A percentile compares a stretch with the other conserved stretches of the same genome.
Conservation (phyloP, 1,140 invertebrate genomes). For the Ericerus pela region DNA sequence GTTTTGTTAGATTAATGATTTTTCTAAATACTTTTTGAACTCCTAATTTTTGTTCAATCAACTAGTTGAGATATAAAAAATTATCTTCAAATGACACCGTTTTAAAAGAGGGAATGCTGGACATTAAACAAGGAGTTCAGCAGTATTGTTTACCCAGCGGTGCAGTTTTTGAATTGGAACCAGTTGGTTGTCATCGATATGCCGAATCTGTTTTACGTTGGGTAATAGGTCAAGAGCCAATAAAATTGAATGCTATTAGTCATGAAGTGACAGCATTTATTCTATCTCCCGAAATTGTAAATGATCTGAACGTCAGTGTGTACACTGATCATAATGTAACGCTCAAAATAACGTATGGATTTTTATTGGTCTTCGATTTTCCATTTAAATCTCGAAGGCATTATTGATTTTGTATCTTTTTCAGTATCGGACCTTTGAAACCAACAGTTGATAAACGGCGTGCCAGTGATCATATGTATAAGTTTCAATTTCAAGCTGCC, state of each 20-base stretch:
- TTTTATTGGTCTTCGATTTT: background rate
- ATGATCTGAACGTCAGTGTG: constrained; percentile 28
- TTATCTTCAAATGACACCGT: constrained; percentile 11
- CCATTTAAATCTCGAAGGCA: background rate
- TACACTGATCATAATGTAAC: constrained; percentile 18
- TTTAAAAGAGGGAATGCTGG: constrained; percentile 23
- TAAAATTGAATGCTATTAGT: constrained; percentile 29
- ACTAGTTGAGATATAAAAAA: constrained; percentile 13
- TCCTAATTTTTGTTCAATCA: no score
- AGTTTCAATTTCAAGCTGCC: constrained; percentile 36
- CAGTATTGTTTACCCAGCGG: constrained; percentile 48
- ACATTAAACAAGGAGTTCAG: constrained; percentile 36
- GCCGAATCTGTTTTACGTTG: constrained; percentile 34
- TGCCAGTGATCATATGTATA: constrained; percentile 22
- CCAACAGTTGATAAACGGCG: constrained; percentile 5
- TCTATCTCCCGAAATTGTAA: constrained; percentile 24
- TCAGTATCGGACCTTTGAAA: constrained; percentile 31
- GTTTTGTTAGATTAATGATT: no score
- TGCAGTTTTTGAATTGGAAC: constrained; percentile 57
- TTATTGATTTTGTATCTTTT: constrained; percentile 15
- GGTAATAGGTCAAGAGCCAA: constrained; percentile 38
- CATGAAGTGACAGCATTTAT: constrained; percentile 28
- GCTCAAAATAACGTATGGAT: constrained; percentile 13
- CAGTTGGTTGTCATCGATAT: constrained; percentile 72
- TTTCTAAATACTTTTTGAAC: no score